These are phyloP conservation scores for Hippocampus kuda DNA, from an alignment of 2,797 vertebrate genomes.

Conservation along the genomic window DNA sequence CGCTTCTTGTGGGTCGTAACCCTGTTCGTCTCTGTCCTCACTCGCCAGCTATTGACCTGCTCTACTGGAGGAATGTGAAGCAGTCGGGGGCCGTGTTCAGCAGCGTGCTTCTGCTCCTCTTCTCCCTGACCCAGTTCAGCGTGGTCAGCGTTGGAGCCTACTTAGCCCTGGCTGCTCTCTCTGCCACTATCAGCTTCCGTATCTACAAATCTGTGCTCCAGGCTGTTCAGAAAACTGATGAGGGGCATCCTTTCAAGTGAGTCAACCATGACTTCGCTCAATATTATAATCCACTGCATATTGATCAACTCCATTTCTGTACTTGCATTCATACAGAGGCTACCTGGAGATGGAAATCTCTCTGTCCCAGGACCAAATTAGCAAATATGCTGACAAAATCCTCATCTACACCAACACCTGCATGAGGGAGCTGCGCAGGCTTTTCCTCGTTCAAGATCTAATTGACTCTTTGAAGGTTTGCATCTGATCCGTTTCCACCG, in stretches of 20 bases:
- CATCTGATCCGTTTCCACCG: not conserved
- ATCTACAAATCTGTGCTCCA: slow-evolving; percentile 98
- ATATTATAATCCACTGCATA: too few relatives aligned
- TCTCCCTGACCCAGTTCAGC: slow-evolving; percentile 98
- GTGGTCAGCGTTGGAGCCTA: slow-evolving; percentile 96
- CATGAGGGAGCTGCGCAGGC: slow-evolving; percentile 88
- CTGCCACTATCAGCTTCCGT: slow-evolving; percentile 97
- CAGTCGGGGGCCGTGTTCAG: slow-evolving; percentile 91
- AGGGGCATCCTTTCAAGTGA: slow-evolving; percentile 98
- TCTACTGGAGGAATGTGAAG: slow-evolving; percentile 97
- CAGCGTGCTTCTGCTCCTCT: slow-evolving; percentile 88
- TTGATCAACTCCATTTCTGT: not conserved
- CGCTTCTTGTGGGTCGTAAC: slow-evolving; percentile 18
- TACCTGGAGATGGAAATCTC: slow-evolving; percentile 94
- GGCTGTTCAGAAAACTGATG: slow-evolving; percentile 97
- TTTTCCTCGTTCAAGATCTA: slow-evolving; percentile 96
- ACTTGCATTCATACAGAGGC: slow-evolving; percentile 60
- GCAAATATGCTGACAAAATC: slow-evolving; percentile 93
- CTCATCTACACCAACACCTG: slow-evolving; percentile 90
- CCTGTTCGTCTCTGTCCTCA: slow-evolving; percentile 10
- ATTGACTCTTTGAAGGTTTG: slow-evolving; percentile 95
- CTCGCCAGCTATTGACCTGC: slow-evolving; percentile 82
- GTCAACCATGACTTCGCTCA: slow-evolving; percentile 23
- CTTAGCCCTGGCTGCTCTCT: slow-evolving; percentile 90
- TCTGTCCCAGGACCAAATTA: slow-evolving; percentile 95